phyloP scores from a whole-genome alignment of 2,888 invertebrate species.

The Sycophila texana region DNA sequence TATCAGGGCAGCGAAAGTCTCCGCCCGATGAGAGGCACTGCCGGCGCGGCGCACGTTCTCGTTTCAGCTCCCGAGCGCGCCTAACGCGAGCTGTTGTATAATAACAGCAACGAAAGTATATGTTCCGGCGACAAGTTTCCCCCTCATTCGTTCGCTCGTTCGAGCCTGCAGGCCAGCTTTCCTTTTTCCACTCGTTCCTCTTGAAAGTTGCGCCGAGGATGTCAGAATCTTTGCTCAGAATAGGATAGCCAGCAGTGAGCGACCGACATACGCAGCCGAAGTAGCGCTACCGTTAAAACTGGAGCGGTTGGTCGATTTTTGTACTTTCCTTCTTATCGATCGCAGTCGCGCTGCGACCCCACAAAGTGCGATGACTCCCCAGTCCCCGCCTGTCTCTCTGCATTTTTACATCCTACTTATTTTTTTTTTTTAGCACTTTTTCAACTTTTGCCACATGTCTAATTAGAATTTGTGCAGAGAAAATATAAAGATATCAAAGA shows the following conservation, averaged over 20 bases:
- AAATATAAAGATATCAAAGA: too few species aligned
- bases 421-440: too few species aligned
- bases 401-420: too few species aligned
- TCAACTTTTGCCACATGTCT: not conserved
- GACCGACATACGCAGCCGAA: conserved; percentile 42
- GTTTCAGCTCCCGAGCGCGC: conserved; percentile 67
- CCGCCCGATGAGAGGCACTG: conserved; percentile 65
- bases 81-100: conserved; percentile 70
- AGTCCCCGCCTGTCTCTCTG: conserved; percentile 27
- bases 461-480: not conserved
- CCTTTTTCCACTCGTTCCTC: conserved; percentile 7
- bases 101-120: conserved; percentile 72
- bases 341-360: conserved; percentile 34
- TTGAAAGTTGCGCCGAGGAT: not conserved
- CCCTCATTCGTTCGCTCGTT: conserved; percentile 28
- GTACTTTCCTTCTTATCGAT: conserved; percentile 55
- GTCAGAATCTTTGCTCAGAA: not conserved
- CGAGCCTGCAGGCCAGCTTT: conserved; percentile 21
- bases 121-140: conserved; percentile 43
- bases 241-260: not conserved
- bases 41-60: conserved; percentile 61
- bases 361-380: conserved; percentile 47
- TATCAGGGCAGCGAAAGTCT: conserved; percentile 3
- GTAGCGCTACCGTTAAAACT: conserved; percentile 43
- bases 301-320: conserved; percentile 50